Evolutionary conservation across 1,140 invertebrate genomes (phyloP), one percentile per base, ranked within the genome.

Genomic region (Globodera rostochiensis): DNA sequence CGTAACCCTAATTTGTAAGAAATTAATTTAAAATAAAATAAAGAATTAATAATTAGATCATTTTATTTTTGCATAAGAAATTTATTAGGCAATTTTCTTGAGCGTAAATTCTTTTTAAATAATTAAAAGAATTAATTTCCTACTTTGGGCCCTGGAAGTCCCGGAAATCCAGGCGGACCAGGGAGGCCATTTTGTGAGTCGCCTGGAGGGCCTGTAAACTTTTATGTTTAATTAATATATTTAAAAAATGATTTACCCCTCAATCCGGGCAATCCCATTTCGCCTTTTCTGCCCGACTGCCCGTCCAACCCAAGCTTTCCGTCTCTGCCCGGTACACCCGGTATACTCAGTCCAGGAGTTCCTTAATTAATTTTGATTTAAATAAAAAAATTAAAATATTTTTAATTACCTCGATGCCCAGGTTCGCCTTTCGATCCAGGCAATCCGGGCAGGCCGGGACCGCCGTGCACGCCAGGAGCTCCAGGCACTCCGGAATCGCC

Each of bases 271-370:
- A 88, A 67, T 57, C 88, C 87, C 50, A 75, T 79, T 79, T 89
- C 88, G 36, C 90, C 89, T 82, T 89, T 90, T 36, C 89, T 78
- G 60, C 88, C 88, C 36, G 86, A 71, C 6, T 84, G 21, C 80
- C 88, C 88, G 75, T 90, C 86, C 15, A 90, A 70, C 46, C 88
- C 88, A 60, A 88, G 87, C 13, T 81, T 69, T 50, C 88, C 89
- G 76, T 90, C 88, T 73, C 86, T 87, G 73, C 88, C 89, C 25
- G 86, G 89, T n/a, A 88, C 64, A 60, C 88, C 89, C n/a, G 88
- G 88, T 74, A 90, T 89, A 53, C 83, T 86, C 57, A 88, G 77
- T 64, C 88, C 88, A 46, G 88, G 88, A 9, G 82, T 89, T 80
- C 88, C 88, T 67, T 60, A 73, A 74, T 15, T 66, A 49, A 46